These are phyloP conservation scores for Phoebastria nigripes DNA, from an alignment of 2,797 vertebrate genomes.

Conservation along the genomic window DNA sequence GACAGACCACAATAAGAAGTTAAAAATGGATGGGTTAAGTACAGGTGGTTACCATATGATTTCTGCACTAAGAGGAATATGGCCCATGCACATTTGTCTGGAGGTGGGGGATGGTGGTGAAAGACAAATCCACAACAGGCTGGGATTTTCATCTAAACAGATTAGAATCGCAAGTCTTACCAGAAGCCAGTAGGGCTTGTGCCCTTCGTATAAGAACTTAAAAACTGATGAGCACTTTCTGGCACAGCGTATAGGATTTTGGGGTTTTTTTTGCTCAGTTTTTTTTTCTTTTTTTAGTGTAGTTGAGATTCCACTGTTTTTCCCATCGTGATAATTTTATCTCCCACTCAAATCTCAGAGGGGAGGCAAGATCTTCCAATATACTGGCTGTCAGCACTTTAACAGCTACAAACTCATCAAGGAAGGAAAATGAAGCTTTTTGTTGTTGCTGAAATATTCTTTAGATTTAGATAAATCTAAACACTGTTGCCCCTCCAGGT, in stretches of 20 bases:
- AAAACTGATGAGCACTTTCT: background rate
- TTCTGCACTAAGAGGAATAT: background rate
- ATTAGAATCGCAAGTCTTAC: background rate
- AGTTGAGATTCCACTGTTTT: background rate
- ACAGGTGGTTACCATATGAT: background rate
- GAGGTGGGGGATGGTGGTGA: background rate
- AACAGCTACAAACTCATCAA: background rate
- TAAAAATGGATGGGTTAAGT: background rate
- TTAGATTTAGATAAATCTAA: constrained; percentile 35
- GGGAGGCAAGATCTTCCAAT: background rate
- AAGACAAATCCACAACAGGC: background rate
- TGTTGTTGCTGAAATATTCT: background rate
- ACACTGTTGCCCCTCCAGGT: background rate
- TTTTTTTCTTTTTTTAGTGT: background rate
- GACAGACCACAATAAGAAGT: background rate
- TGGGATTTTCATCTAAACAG: constrained; percentile 26
- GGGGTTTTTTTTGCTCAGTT: background rate
- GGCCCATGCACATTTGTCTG: background rate
- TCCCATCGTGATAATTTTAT: background rate
- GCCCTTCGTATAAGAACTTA: background rate
- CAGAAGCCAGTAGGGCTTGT: background rate
- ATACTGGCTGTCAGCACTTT: background rate
- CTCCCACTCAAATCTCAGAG: background rate
- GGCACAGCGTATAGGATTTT: background rate
- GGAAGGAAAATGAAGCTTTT: background rate